A percentile compares a stretch with the other conserved stretches of the same genome.
Evolutionary conservation across 2,113 vertebrate genomes (phyloP).

Genomic region (Mixornis gularis): DNA sequence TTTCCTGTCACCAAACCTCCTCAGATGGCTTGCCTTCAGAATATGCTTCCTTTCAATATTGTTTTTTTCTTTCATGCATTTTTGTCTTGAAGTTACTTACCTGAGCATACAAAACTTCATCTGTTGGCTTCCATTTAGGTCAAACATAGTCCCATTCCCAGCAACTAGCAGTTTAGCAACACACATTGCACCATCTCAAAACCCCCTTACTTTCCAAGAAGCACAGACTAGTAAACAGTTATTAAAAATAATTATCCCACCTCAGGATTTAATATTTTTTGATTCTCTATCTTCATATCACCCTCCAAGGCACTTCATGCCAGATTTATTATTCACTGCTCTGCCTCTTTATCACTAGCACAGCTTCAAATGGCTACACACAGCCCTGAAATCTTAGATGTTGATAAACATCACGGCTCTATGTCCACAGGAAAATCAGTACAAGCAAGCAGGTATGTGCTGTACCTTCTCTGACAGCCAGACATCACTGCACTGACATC

Average conservation of each 20-base stretch:
- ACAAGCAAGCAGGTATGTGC: not conserved
- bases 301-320: not conserved
- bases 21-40: not conserved
- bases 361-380: not conserved
- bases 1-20: not conserved
- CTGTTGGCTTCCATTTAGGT: not conserved
- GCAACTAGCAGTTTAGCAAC: not conserved
- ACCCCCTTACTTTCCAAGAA: slow-evolving; percentile 1
- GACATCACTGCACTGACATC: fast-evolving
- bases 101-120: not conserved
- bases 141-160: not conserved
- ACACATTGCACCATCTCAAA: slow-evolving; percentile 1
- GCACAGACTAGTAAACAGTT: slow-evolving; percentile 5
- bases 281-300: slow-evolving; percentile 9
- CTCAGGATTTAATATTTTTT: slow-evolving; percentile 3
- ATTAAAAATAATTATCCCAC: slow-evolving; percentile 47
- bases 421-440: not conserved
- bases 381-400: not conserved
- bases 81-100: not conserved
- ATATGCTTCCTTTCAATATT: not conserved
- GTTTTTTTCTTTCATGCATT: not conserved
- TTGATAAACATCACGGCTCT: not conserved
- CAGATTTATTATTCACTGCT: not conserved
- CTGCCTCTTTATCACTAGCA: not conserved
- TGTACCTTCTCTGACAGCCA: not conserved